A percentile compares a stretch with the other conserved stretches of the same genome.
phyloP scores from a whole-genome alignment of 1,140 invertebrate species.

The Teleogryllus occipitalis region DNA sequence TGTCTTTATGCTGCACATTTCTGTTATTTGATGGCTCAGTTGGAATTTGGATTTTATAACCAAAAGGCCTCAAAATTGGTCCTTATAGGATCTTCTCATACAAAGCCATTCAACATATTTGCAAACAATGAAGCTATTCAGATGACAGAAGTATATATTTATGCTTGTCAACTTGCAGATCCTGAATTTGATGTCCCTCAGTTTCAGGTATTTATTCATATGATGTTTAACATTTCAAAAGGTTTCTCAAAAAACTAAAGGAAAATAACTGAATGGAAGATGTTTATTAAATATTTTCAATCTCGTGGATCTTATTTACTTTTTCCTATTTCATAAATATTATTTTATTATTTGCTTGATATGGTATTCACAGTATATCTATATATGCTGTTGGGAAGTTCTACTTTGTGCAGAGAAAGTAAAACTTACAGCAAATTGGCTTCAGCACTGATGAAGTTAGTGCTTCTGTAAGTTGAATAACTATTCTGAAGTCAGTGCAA shows the following conservation, averaged over 20 bases:
- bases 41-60: constrained; percentile 57
- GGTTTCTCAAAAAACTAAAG: neutral
- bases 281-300: neutral
- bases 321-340: neutral
- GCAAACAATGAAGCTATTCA: constrained; percentile 77
- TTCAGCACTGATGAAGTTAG: no score
- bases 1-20: constrained; percentile 84
- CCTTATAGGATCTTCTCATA: constrained; percentile 65
- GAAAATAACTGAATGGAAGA: neutral
- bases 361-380: neutral
- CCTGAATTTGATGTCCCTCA: constrained; percentile 61
- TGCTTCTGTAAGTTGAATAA: no score
- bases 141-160: constrained; percentile 92
- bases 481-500: no score
- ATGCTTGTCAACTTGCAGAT: constrained; percentile 73
- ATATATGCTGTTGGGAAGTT: neutral
- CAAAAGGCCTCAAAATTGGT: constrained; percentile 60
- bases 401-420: no score
- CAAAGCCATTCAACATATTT: constrained; percentile 56
- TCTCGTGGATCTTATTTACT: neutral
- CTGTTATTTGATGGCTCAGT: constrained; percentile 83
- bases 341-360: neutral
- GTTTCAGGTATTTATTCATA: constrained; percentile 48
- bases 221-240: neutral
- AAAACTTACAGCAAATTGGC: no score